Evolutionary conservation across 2,797 vertebrate species (phyloP).

Genomic region (Helarctos malayanus): DNA sequence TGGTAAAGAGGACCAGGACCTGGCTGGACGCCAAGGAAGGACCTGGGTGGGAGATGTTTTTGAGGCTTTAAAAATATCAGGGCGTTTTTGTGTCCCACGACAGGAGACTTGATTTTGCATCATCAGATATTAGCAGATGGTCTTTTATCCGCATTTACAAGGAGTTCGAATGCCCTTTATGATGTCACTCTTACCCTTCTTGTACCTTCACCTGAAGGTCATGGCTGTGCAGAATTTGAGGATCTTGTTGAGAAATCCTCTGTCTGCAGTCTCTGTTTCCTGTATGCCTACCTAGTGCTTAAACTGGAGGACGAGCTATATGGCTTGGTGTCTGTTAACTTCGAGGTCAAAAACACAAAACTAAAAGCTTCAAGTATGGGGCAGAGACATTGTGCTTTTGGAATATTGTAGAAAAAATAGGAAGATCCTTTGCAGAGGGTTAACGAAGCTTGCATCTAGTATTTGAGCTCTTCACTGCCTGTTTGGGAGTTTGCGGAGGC

Average conservation of each 20-base stretch:
- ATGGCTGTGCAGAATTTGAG: constrained; percentile 45
- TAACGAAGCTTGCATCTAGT: constrained; percentile 4
- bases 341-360: constrained; percentile 30
- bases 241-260: not conserved
- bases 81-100: not conserved
- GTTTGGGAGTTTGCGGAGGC: not conserved
- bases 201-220: not conserved
- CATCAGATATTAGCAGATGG: constrained; percentile 21
- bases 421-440: not conserved
- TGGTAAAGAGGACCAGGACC: constrained; percentile 64
- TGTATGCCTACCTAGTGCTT: not conserved
- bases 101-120: constrained; percentile 39
- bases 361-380: not conserved
- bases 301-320: not conserved
- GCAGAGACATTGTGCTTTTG: not conserved
- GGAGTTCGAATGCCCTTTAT: constrained; percentile 46
- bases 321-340: not conserved
- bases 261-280: constrained; percentile 6
- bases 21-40: constrained; percentile 67
- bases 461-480: not conserved
- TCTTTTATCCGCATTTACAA: constrained; percentile 11
- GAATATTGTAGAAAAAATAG: not conserved
- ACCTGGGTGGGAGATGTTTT: not conserved
- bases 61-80: constrained; percentile 68
- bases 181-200: constrained; percentile 1